phyloP scores from a whole-genome alignment of 2,113 vertebrate genomes.

The Pycnonotus jocosus region DNA sequence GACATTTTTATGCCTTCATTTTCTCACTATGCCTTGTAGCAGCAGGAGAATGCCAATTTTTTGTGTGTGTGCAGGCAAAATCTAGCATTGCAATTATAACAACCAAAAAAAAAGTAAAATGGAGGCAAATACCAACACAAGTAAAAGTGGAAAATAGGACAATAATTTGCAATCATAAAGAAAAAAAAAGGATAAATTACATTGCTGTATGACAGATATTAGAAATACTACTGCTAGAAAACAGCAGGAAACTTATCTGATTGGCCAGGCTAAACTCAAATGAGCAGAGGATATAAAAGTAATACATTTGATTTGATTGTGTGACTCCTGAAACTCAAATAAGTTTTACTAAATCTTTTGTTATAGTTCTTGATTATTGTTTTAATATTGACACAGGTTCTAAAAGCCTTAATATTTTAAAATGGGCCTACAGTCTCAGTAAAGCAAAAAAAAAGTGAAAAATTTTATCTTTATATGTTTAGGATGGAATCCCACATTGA shows the following conservation, averaged over 20 bases:
- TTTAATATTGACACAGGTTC: neutral
- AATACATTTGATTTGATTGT: neutral
- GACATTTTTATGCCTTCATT: constrained; percentile 27
- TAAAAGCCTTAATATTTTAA: neutral
- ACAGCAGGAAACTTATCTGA: neutral
- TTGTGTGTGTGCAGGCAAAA: neutral
- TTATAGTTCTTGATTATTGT: neutral
- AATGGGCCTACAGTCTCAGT: neutral
- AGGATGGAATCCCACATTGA: neutral
- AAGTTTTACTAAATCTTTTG: neutral
- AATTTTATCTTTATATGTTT: neutral
- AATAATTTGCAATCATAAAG: neutral
- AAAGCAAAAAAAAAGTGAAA: neutral
- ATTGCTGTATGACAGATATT: neutral
- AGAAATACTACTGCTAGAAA: neutral
- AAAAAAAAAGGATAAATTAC: neutral
- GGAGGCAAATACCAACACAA: neutral
- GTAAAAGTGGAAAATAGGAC: neutral
- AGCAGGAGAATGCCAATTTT: neutral
- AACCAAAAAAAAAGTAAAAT: neutral
- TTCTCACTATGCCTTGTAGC: neutral
- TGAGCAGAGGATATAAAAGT: neutral
- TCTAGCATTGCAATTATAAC: constrained; percentile 2
- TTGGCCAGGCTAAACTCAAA: neutral
- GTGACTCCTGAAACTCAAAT: neutral